Conservation (phyloP, 1,140 invertebrate species). For the Pseudomyrmex dendroicus region DNA sequence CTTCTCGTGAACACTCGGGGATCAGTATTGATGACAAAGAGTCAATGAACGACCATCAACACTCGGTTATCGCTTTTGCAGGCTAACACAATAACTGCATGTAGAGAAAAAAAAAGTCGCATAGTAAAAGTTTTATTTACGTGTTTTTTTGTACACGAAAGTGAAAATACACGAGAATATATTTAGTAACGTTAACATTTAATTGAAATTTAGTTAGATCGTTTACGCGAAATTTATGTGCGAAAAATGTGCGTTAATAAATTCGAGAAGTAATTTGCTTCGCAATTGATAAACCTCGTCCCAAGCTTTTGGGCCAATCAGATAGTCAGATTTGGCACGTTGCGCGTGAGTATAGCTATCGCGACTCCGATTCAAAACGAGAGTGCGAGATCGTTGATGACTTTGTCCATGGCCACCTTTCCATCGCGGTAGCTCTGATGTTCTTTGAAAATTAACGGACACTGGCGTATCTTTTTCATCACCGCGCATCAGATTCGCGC, state of each 20-base stretch:
- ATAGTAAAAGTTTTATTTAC: too few species aligned
- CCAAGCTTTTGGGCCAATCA: conserved; percentile 68
- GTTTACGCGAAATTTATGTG: too few species aligned
- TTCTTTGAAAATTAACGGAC: conserved; percentile 85
- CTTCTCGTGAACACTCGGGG: conserved; percentile 88
- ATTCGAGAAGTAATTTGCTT: not conserved
- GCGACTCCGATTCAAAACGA: conserved; percentile 88
- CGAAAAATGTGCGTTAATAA: not conserved
- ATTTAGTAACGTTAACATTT: too few species aligned
- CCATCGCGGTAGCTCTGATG: conserved; percentile 88
- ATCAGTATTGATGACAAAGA: conserved; percentile 89
- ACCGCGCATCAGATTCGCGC: conserved; percentile 82
- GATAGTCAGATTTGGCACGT: conserved; percentile 75
- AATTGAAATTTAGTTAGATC: too few species aligned
- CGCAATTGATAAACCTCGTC: conserved; percentile 37
- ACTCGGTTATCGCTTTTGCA: conserved; percentile 87
- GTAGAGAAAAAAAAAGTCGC: not conserved
- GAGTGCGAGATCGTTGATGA: conserved; percentile 89
- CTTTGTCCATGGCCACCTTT: conserved; percentile 86
- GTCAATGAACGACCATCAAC: conserved; percentile 90
- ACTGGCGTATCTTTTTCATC: conserved; percentile 75
- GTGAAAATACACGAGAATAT: too few species aligned
- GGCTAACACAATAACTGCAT: conserved; percentile 84
- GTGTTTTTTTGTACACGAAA: too few species aligned
- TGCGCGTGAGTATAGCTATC: conserved; percentile 87